Base-by-base conservation (phyloP, 2,888 invertebrate genomes). In the Drosophila anomelani region DNA sequence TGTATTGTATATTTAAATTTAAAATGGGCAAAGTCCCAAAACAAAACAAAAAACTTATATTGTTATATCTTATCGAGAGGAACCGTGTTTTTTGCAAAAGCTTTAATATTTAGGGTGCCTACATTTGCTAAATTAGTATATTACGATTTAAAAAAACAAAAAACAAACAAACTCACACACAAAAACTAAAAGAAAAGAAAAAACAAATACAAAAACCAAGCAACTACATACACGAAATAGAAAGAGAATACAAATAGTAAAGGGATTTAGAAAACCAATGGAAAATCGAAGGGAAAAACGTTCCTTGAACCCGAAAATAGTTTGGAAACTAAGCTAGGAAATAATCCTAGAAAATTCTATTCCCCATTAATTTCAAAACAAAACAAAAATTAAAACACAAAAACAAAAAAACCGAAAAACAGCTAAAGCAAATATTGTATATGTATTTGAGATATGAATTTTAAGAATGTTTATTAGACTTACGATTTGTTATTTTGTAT, bases 51-150 rank as follows among this genome's bases (percentile, higher is more conserved):
- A 63, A 63, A 63, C 54, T 67, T 55, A 76, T 72, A 85, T 88
- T 88, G 84, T 89, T 89, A 85, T 79, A 85, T 84, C 85, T 88
- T 89, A 87, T 83, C 85, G 91, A 89, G 91, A 89, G 88, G 85
- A 90, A 91, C 90, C 90, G 90, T 91, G 92, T 92, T 91, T 92
- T 91, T 92, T 92, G 92, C 92, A 92, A 91, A 92, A 92, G 92
- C 92, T 92, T 92, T 92, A 92, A 92, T 89, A 92, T 92, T 92
- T 92, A 92, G 92, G 92, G 92, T 92, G 92, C 92, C 92, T 92
- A 92, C 91, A 92, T 92, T 92, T 92, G 92, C 92, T 92, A 92
- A 91, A 91, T 91, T 91, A 92, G 92, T 90, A 90, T 92, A 91
- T 91, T 91, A 91, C 88, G 80, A 89, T 76, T 80, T 71, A 84